These are phyloP conservation scores for Chiloscyllium punctatum DNA, from an alignment of 2,797 vertebrate species.

Conservation along the genomic window DNA sequence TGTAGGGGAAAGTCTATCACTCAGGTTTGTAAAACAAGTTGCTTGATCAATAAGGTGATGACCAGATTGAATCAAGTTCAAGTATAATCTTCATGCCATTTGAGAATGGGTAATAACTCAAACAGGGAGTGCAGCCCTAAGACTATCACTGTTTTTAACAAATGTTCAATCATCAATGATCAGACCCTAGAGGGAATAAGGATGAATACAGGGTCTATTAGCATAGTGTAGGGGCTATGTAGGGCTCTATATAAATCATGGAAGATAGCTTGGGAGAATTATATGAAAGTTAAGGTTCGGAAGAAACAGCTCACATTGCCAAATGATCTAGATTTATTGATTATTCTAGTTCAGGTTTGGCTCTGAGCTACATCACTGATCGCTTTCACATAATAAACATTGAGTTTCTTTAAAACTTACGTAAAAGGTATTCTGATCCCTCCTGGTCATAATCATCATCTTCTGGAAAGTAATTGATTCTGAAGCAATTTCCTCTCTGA, in stretches of 20 bases:
- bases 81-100: not conserved
- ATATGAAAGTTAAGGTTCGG: not conserved
- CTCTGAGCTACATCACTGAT: not conserved
- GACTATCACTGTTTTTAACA: not conserved
- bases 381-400: not conserved
- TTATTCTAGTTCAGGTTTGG: not conserved
- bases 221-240: not conserved
- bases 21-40: not conserved
- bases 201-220: not conserved
- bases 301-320: not conserved
- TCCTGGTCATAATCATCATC: constrained; percentile 96
- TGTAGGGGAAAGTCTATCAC: not conserved
- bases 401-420: constrained; percentile 64
- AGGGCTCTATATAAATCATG: not conserved
- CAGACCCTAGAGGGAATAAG: not conserved
- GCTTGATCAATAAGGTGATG: not conserved
- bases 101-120: not conserved
- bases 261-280: not conserved
- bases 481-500: constrained; percentile 90
- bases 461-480: constrained; percentile 98
- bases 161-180: not conserved
- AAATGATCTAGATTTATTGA: not conserved
- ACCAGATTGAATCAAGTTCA: not conserved
- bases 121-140: not conserved
- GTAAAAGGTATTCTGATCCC: constrained; percentile 95